Evolutionary conservation across 1,140 invertebrate species (phyloP).

Genomic region (Pomacea maculata): DNA sequence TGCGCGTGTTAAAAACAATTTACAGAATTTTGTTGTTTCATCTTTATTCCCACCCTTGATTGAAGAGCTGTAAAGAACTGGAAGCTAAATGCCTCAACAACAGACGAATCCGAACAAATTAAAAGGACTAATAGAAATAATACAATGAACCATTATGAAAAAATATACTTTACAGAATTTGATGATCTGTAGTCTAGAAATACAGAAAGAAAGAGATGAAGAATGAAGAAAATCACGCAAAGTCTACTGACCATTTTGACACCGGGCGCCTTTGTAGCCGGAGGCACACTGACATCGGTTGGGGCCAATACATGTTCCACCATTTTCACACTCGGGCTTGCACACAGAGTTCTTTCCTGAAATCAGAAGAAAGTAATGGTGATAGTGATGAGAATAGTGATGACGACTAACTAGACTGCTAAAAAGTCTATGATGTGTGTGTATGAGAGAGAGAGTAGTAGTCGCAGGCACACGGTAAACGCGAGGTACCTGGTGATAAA

Average conservation of each 20-base stretch:
- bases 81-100: too few species aligned
- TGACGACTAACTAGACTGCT: too few species aligned
- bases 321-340: conserved; percentile 52
- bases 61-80: too few species aligned
- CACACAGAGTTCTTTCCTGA: conserved; percentile 30
- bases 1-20: too few species aligned
- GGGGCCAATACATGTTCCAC: conserved; percentile 53
- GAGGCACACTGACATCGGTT: conserved; percentile 55
- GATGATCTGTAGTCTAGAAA: background rate
- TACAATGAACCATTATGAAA: conserved; percentile 5
- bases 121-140: background rate
- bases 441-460: too few species aligned
- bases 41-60: too few species aligned
- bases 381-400: background rate
- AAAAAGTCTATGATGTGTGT: too few species aligned
- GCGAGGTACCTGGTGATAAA: too few species aligned
- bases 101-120: too few species aligned
- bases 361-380: background rate
- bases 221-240: background rate
- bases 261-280: conserved; percentile 60
- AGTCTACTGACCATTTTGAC: conserved; percentile 57
- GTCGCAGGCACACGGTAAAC: too few species aligned
- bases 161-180: background rate
- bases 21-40: too few species aligned
- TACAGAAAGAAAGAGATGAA: background rate